Percentiles rank a stretch among this genome's conserved stretches.
Conservation (phyloP, 2,888 invertebrate genomes). For the Synanthedon andrenaeformis region DNA sequence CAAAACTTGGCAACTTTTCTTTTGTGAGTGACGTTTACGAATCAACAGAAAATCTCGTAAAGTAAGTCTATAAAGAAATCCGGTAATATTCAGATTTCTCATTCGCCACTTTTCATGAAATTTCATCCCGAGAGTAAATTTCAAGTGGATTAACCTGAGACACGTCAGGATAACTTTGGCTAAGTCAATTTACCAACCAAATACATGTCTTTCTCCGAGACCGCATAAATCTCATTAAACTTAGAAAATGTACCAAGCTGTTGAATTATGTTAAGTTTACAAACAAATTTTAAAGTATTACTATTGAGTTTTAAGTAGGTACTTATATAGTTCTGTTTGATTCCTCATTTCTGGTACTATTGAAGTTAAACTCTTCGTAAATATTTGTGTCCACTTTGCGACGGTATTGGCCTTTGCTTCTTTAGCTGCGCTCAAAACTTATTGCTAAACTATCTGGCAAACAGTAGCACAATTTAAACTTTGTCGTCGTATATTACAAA, state of each 20-base stretch:
- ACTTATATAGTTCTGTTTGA: too few species aligned
- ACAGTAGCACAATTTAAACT: background rate
- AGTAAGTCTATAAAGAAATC: constrained; percentile 12
- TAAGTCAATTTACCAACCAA: constrained; percentile 44
- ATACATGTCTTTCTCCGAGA: constrained; percentile 21
- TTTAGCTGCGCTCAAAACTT: background rate
- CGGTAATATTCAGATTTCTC: constrained; percentile 8
- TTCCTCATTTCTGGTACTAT: too few species aligned
- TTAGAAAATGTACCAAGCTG: constrained; percentile 27
- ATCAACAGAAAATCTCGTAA: constrained; percentile 1
- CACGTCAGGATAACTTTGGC: constrained; percentile 24
- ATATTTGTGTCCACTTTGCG: too few species aligned
- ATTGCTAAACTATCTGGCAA: background rate
- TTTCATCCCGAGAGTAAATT: constrained; percentile 18
- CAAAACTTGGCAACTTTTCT: background rate
- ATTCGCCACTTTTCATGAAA: constrained; percentile 10
- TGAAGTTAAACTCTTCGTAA: too few species aligned
- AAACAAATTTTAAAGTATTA: background rate
- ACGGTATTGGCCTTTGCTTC: too few species aligned
- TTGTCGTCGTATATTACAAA: background rate
- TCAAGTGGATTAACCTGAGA: constrained; percentile 23
- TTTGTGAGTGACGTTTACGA: background rate
- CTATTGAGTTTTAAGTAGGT: too few species aligned
- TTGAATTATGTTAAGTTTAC: constrained; percentile 1
- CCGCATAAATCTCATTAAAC: constrained; percentile 54